phyloP scores from a whole-genome alignment of 2,113 vertebrate genomes.

The Brachionichthys hirsutus region DNA sequence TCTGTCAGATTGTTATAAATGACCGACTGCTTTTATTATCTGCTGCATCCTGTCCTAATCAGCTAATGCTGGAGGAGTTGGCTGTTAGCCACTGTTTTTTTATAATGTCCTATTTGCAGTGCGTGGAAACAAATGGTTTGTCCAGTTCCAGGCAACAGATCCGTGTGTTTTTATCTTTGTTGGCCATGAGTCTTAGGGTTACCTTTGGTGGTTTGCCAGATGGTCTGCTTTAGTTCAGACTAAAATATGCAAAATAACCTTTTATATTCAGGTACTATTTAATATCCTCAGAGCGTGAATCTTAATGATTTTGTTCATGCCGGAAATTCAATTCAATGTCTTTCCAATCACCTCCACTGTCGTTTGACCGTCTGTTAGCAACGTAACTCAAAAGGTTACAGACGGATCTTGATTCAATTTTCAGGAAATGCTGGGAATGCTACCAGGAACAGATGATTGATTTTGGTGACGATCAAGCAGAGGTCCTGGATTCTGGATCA shows the following conservation, averaged over 20 bases:
- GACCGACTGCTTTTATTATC: conserved; percentile 24
- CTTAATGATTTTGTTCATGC: not conserved
- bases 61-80: conserved; percentile 9
- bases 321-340: too few species aligned
- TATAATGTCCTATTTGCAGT: conserved; percentile 1
- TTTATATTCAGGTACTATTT: not conserved
- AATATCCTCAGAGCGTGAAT: not conserved
- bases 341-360: too few species aligned
- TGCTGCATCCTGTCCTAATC: conserved; percentile 18
- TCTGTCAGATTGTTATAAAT: conserved; percentile 35
- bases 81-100: conserved; percentile 4
- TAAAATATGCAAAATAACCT: not conserved
- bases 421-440: too few species aligned
- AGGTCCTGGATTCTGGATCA: too few species aligned
- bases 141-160: too few species aligned
- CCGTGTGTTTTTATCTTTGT: too few species aligned
- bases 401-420: too few species aligned
- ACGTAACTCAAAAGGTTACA: too few species aligned
- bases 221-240: not conserved
- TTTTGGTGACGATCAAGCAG: too few species aligned
- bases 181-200: not conserved
- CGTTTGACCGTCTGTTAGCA: too few species aligned
- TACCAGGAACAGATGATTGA: too few species aligned
- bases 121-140: not conserved
- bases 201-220: too few species aligned